A percentile compares a stretch with the other conserved stretches of the same genome.
phyloP scores from a whole-genome alignment of 2,888 invertebrate genomes.

The Esperia sulphurella region DNA sequence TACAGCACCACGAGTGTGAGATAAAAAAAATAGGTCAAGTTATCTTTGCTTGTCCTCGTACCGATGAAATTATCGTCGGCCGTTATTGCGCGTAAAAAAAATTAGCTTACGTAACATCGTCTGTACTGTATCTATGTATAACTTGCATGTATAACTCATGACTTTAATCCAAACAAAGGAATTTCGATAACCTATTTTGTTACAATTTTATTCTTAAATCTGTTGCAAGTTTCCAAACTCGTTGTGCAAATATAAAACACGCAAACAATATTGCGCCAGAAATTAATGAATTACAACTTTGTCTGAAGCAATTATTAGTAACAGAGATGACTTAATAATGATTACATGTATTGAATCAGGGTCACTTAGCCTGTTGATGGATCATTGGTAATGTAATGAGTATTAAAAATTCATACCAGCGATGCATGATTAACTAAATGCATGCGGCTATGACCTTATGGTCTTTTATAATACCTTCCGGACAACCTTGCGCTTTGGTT shows the following conservation, averaged over 20 bases:
- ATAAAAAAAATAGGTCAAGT: slow-evolving; percentile 79
- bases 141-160: slow-evolving; percentile 18
- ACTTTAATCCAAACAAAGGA: slow-evolving; percentile 2
- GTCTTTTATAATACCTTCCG: slow-evolving; percentile 57
- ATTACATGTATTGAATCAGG: slow-evolving; percentile 6
- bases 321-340: slow-evolving; percentile 5
- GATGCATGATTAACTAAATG: slow-evolving; percentile 52
- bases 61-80: slow-evolving; percentile 66
- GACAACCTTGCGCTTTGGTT: slow-evolving; percentile 63
- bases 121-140: slow-evolving; percentile 17
- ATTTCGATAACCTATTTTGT: slow-evolving; percentile 2
- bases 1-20: slow-evolving; percentile 61
- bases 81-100: slow-evolving; percentile 65
- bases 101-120: slow-evolving; percentile 50
- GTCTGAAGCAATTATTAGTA: background rate
- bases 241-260: background rate
- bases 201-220: too few species aligned
- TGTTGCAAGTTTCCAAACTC: too few species aligned
- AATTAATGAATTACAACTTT: background rate
- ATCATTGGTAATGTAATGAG: slow-evolving; percentile 2
- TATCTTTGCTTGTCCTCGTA: slow-evolving; percentile 75
- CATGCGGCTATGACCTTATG: slow-evolving; percentile 52
- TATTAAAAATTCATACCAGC: slow-evolving; percentile 16
- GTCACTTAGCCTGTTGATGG: slow-evolving; percentile 2
- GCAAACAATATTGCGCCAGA: background rate